Conservation (phyloP, 2,113 vertebrate species). For the Tetrax tetrax region DNA sequence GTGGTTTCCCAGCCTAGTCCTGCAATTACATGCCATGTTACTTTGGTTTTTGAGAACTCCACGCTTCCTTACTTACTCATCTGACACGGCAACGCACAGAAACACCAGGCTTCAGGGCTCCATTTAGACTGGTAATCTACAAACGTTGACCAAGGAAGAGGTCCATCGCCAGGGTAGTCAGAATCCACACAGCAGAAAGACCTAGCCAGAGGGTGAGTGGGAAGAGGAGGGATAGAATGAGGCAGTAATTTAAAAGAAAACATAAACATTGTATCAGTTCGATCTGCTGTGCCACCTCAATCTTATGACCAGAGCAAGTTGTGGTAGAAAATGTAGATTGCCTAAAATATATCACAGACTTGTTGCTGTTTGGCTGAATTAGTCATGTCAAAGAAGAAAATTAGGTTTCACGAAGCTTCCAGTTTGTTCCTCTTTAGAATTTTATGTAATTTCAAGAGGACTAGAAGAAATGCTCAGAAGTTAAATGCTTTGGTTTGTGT, state of each 20-base stretch:
- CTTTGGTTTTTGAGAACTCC: not conserved
- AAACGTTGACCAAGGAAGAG: not conserved
- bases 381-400: not conserved
- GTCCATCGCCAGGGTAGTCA: not conserved
- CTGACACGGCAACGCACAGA: not conserved
- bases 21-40: not conserved
- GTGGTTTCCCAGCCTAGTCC: not conserved
- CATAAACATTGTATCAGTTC: not conserved
- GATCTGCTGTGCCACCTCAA: not conserved
- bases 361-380: not conserved
- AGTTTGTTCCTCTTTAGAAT: not conserved
- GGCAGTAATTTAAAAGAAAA: not conserved
- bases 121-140: not conserved
- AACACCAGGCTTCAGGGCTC: not conserved
- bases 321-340: not conserved
- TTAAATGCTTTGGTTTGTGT: not conserved
- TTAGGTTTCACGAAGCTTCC: not conserved
- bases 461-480: not conserved
- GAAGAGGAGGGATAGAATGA: not conserved
- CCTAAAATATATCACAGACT: not conserved
- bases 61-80: not conserved
- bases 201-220: not conserved
- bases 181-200: not conserved
- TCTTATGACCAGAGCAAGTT: not conserved
- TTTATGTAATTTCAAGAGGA: not conserved